Evolutionary conservation across 2,888 invertebrate species (phyloP), one percentile per base, ranked within the genome.

Genomic region (Isotomurus palustris): DNA sequence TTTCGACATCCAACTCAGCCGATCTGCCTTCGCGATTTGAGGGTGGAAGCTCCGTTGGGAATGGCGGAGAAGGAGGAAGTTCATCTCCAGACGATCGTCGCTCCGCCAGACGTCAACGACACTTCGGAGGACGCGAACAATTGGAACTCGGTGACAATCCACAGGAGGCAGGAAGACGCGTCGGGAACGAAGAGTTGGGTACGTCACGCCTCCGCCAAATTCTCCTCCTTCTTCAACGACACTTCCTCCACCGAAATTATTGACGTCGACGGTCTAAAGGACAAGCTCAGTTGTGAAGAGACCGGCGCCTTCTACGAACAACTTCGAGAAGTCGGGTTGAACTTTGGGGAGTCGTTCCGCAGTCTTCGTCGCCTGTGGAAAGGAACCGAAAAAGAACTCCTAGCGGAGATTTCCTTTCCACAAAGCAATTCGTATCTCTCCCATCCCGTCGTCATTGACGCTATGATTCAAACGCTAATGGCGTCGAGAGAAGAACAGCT

Each of bases 381-480:
- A 12, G 50, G 54, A 28, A n/a, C 47, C 12, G 58, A 49, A 21
- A 56, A 49, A 8, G 66, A 61, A 25, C 29, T 59, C 2, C 50
- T 66, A 4, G 45, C 55, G 0, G 49, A 58, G 29, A 56, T 64
- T 14, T 19, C 40, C 6, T 36, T 54, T 25, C 59, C 63, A 25
- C 36, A 57, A 40, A 22, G 53, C 5, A 47, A 57, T 10, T 44
- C 53, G 12, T 64, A 64, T 52, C 51, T 64, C 10, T 54, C 55
- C 10, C 66, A 66, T 36, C 66, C 66, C 1, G 59, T 66, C 14
- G 50, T 64, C 2, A 27, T 66, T 25, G 64, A 64, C 29, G 62
- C 62, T 0, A 41, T 64, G 19, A 62, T 64, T 19, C 64, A 64
- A 40, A 61, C 57, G 17, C 55, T 58, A 22, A 58, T 55, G 49